Evolutionary conservation across 1,140 invertebrate genomes (phyloP).

Genomic region (Cotesia vestalis): DNA sequence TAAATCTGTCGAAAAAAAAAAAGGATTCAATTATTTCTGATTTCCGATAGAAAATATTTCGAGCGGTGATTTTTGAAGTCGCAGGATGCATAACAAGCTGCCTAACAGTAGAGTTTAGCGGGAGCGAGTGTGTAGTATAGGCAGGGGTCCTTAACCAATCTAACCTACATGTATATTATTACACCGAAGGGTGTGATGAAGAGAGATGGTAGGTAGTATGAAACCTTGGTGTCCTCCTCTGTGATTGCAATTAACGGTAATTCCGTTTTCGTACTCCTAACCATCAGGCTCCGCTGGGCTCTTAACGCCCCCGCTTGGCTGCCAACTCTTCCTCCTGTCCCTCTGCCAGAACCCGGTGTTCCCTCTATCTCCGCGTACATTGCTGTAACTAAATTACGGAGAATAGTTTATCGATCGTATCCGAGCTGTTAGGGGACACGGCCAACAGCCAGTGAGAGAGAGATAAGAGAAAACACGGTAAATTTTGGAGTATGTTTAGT

Average conservation of each 20-base stretch:
- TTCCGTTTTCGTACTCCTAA: conserved; percentile 41
- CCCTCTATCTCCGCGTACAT: conserved; percentile 13
- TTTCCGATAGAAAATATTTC: too few species aligned
- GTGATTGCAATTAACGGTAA: conserved; percentile 44
- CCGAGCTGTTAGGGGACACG: conserved; percentile 12
- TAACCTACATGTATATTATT: too few species aligned
- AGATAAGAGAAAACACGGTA: background rate
- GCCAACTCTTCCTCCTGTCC: conserved; percentile 19
- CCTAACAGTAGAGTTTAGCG: too few species aligned
- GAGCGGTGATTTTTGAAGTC: too few species aligned
- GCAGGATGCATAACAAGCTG: too few species aligned
- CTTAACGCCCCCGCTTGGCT: background rate
- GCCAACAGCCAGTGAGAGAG: background rate
- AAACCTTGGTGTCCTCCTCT: conserved; percentile 7
- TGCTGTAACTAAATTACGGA: conserved; percentile 37
- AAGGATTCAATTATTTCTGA: too few species aligned
- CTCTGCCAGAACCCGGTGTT: background rate
- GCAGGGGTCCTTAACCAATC: too few species aligned
- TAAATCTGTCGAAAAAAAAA: too few species aligned
- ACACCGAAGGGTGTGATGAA: too few species aligned
- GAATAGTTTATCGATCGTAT: conserved; percentile 47
- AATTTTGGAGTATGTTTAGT: background rate
- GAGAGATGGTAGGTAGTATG: too few species aligned
- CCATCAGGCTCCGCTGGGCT: conserved; percentile 10
- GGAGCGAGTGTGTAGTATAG: too few species aligned